phyloP scores from a whole-genome alignment of 2,113 vertebrate genomes.

The Odontophorus gujanensis region DNA sequence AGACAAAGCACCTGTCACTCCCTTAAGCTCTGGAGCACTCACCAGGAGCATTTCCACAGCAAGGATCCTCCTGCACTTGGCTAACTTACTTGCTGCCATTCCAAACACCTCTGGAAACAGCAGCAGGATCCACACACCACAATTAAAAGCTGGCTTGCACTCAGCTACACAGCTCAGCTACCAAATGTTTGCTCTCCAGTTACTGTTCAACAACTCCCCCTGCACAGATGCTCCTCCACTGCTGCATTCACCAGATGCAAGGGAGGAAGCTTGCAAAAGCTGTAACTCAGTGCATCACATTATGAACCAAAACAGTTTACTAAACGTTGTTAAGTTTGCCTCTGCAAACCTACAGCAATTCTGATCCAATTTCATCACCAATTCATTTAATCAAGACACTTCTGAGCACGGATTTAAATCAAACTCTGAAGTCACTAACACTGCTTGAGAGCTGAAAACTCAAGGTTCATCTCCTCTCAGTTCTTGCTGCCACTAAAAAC shows the following conservation, averaged over 20 bases:
- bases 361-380: not conserved
- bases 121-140: slow-evolving; percentile 16
- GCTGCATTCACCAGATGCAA: rapidly evolving
- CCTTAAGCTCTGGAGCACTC: not conserved
- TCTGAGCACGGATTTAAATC: not conserved
- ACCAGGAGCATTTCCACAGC: not conserved
- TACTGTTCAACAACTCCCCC: not conserved
- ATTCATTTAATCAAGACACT: not conserved
- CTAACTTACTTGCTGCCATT: not conserved
- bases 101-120: slow-evolving; percentile 56
- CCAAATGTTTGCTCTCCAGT: slow-evolving; percentile 19
- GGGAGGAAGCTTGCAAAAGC: not conserved
- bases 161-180: not conserved
- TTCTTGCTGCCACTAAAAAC: not conserved
- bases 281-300: not conserved
- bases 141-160: slow-evolving; percentile 17
- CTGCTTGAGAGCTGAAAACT: not conserved
- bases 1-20: not conserved
- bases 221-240: not conserved
- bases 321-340: not conserved
- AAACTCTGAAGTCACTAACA: not conserved
- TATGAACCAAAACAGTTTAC: not conserved
- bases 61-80: slow-evolving; percentile 15
- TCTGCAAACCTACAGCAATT: not conserved
- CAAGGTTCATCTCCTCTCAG: not conserved